These are phyloP conservation scores for Phalacrocorax brasilianus DNA, from an alignment of 2,113 vertebrate species.

Conservation along the genomic window DNA sequence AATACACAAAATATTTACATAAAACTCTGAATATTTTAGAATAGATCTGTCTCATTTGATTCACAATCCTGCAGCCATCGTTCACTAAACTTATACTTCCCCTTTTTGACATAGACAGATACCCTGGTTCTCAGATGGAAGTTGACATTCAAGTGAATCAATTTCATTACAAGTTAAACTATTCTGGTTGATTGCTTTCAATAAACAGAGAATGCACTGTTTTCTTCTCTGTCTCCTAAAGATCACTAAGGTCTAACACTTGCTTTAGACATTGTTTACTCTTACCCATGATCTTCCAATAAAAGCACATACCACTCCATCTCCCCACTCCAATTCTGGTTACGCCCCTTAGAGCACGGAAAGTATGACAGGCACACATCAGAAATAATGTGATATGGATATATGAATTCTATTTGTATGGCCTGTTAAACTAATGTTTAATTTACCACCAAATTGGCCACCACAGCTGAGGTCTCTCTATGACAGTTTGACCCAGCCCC, in stretches of 20 bases:
- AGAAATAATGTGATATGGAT: neutral
- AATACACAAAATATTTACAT: neutral
- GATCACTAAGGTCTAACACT: neutral
- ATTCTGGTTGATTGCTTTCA: neutral
- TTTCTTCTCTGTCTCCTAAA: neutral
- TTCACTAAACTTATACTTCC: neutral
- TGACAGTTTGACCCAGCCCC: neutral
- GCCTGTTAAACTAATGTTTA: neutral
- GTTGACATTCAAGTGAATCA: neutral
- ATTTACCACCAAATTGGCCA: neutral
- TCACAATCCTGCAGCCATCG: neutral
- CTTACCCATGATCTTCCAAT: neutral
- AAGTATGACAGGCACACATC: neutral
- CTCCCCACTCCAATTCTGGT: neutral
- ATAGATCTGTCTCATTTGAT: neutral
- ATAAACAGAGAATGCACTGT: neutral
- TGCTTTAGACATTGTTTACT: neutral
- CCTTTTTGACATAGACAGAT: neutral
- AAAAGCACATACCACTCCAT: neutral
- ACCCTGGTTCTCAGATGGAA: neutral
- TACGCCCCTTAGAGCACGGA: neutral
- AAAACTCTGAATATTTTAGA: neutral
- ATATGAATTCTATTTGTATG: neutral
- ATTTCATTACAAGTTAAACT: neutral
- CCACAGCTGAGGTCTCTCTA: neutral